Base-by-base conservation (phyloP, 2,113 vertebrate genomes). In the Chauna torquata region DNA sequence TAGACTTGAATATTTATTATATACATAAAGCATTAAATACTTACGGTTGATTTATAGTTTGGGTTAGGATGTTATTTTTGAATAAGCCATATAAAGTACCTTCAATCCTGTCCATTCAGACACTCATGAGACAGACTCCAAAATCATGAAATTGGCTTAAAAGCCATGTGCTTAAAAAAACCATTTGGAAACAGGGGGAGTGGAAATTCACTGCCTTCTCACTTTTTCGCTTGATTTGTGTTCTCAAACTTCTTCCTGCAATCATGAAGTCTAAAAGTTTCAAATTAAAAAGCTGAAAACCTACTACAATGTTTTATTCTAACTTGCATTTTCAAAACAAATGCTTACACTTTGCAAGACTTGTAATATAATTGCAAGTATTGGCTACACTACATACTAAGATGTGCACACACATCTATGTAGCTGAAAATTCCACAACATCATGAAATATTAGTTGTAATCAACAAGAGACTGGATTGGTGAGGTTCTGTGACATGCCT, bases 1-100 rank as follows among this genome's bases (percentile, higher is more conserved):
- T 87, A 49, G 88, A 91, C 86, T 96, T 89, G 88, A 88, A 88
- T 94, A 96, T 96, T 96, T 96, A 96, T 94, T 94, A 95, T 95
- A 94, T 94, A 96, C 45, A 70, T 96, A 96, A 89, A 81, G 92
- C 86, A 95, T 97, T 96, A 96, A 96, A 94, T 93, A 96, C 91
- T 97, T 95, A 92, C 61, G 16, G 3, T 57, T 97, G 95, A 96
- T 96, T 95, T 96, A 96, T 94, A 82, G 94, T 91, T 89, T 92
- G 86, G 88, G 91, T 94, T 92, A 95, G 92, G 86, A 87, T 97
- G 92, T 95, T 97, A 82, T 93, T 97, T 95, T 97, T 87, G 91
- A 96, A 95, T 97, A 95, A 97, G 86, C 88, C 92, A 87, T 82
- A 88, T 95, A 85, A 96, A 96, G 83, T 92, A 92, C 89, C 94